Evolutionary conservation across 2,888 invertebrate genomes (phyloP), one percentile per base, ranked within the genome.

Genomic region (Chromoteleia sp.): DNA sequence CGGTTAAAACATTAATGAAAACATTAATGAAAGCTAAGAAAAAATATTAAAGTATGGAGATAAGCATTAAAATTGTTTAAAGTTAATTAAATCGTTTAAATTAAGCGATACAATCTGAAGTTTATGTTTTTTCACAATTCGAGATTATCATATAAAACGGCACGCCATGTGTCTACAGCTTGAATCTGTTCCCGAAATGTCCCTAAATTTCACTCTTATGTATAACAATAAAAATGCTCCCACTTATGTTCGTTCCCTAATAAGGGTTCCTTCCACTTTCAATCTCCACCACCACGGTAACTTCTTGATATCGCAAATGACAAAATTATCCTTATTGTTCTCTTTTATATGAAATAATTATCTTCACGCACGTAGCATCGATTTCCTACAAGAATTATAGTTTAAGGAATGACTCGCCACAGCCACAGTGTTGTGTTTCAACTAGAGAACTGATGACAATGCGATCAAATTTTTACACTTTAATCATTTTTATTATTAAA

Each of bases 291-390:
- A 25, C 2, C 61, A 19, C 25, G 52, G 50, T 54, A 73, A 63
- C 39, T 67, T 61, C 52, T 59, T 71, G 43, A 63, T 10, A 6
- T 63, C 30, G 15, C 52, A 5, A 74, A 58, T 67, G 52, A 76
- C 59, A 76, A 63, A 54, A 59, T 67, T 59, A 50, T 59, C 76
- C 76, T 61, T 43, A 4, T 6, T 6, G 17, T 41, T 48, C 52
- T 21, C 50, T 39, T 12, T 33, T 36, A 52, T 45, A 48, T 12
- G 36, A 36, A 71, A 70, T 77, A 71, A 77, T 71, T 77, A 71
- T 77, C 41, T 45, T 54, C 33, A 70, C 70, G 70, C 77, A 77
- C 70, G 70, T 45, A 63, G 3, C 29, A 77, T 70, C 77, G 63
- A 70, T 77, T 63, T 77, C n/a, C 43, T 61, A 29, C 25, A 8